Base-by-base conservation (phyloP, 2,888 invertebrate species). In the Aplocera efformata region DNA sequence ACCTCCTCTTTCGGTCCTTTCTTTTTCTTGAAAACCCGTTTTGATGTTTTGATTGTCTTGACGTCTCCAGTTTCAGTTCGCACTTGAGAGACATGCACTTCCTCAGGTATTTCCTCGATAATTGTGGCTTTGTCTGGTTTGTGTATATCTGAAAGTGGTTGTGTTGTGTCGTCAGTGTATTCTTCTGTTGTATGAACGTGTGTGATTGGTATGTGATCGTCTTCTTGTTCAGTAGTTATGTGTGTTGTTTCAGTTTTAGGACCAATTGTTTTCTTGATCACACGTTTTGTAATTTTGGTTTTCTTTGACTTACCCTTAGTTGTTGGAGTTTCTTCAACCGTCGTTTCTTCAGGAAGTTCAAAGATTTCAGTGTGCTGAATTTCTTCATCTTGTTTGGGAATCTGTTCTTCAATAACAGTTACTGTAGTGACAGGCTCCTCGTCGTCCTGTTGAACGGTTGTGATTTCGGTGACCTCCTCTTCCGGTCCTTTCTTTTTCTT, bases 221-320 rank as follows among this genome's bases (percentile, higher is more conserved):
- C 58, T 7, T 49, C 38, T 17, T 61, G 55, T 44, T 59, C 53
- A 4, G 55, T 56, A 0, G 38, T 54, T 10, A 58, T 58, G 32
- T 54, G 35, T 21, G 55, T 70, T 1, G 56, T 63, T 61, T 59
- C 44, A 41, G 69, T 44, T 56, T 60, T 47, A 60, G 71, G 53
- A 22, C 67, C 52, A 77, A 47, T 78, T 77, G 43, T 84, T 54
- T 26, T 88, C 79, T 63, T 84, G 10, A 82, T 75, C 0, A 69
- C 55, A 2, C 72, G 72, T 44, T 73, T 79, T 26, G 67, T 74
- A 6, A 77, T 53, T 11, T 70, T 55, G 41, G 70, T 68, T 41
- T 73, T 72, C 10, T 53, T 61, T 1, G 51, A 31, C 51, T 54
- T 66, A 57, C 70, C 69, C 17, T 70, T 65, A 23, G 66, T 60